phyloP scores from a whole-genome alignment of 2,113 vertebrate species.

The Phasianus colchicus region DNA sequence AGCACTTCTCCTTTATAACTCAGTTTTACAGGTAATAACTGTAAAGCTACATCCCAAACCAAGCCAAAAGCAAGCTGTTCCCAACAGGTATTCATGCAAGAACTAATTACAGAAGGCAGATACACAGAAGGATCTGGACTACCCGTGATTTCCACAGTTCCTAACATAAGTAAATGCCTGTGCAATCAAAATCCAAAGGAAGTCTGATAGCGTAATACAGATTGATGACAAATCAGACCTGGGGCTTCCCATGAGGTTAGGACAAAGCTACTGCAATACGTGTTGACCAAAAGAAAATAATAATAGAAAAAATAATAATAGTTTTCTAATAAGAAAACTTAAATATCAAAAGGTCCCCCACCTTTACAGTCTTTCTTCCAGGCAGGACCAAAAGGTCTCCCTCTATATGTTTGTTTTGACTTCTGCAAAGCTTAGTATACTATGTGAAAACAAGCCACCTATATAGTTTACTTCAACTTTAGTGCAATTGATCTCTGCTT shows the following conservation, averaged over 20 bases:
- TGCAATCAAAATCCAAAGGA: neutral
- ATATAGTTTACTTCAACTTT: conserved; percentile 54
- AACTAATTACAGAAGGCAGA: neutral
- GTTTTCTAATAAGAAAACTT: conserved; percentile 61
- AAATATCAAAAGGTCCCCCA: conserved; percentile 70
- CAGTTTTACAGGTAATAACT: neutral
- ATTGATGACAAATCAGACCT: neutral
- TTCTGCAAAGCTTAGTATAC: conserved; percentile 15
- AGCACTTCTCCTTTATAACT: neutral
- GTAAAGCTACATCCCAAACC: neutral
- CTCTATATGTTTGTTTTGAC: conserved; percentile 18
- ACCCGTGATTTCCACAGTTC: neutral
- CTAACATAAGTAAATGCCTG: neutral
- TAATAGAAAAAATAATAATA: too few species aligned
- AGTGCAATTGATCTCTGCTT: conserved; percentile 66
- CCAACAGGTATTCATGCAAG: neutral
- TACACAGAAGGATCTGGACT: neutral
- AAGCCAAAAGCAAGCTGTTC: neutral
- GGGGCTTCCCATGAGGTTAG: conserved; percentile 29
- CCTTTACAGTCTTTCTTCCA: neutral
- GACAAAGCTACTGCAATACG: conserved; percentile 34
- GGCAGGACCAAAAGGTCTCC: conserved; percentile 59
- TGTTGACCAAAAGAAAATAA: conserved; percentile 20
- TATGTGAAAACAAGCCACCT: conserved; percentile 12
- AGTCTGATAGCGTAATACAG: neutral